Evolutionary conservation across 1,140 invertebrate species (phyloP).

Genomic region (Aphelenchoides fujianensis): DNA sequence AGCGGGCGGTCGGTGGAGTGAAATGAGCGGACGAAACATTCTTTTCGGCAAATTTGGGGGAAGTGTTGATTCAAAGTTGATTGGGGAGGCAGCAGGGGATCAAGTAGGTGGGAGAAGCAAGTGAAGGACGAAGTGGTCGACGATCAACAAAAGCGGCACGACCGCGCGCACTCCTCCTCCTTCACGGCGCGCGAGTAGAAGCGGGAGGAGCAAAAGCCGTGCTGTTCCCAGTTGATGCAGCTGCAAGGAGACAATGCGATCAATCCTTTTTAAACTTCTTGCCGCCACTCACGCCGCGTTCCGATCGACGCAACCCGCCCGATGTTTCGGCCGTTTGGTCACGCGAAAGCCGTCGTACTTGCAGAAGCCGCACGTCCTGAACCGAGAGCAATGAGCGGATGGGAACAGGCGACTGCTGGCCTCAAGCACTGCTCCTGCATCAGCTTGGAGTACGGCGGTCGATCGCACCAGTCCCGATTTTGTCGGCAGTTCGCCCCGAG

Average conservation of each 20-base stretch:
- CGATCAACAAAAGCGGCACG: not conserved
- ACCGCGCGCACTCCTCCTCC: not conserved
- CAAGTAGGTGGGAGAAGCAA: too few species aligned
- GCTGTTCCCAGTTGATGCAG: not conserved
- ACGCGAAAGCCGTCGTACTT: not conserved
- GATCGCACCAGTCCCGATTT: not conserved
- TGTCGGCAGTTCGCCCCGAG: not conserved
- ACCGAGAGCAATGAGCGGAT: too few species aligned
- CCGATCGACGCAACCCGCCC: not conserved
- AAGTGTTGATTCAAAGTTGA: too few species aligned
- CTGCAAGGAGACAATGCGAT: not conserved
- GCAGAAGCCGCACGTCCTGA: not conserved
- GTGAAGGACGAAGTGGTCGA: not conserved
- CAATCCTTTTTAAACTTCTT: too few species aligned
- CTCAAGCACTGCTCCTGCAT: not conserved
- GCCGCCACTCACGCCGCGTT: not conserved
- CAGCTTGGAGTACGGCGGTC: not conserved
- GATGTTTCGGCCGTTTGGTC: not conserved
- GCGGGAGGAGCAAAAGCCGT: not conserved
- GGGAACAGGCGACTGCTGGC: too few species aligned
- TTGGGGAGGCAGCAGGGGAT: too few species aligned
- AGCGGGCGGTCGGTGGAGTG: too few species aligned
- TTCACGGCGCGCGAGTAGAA: not conserved
- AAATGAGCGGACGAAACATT: too few species aligned
- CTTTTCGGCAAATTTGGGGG: too few species aligned